Conservation (phyloP, 2,113 vertebrate genomes). For the Prochilodus magdalenae region DNA sequence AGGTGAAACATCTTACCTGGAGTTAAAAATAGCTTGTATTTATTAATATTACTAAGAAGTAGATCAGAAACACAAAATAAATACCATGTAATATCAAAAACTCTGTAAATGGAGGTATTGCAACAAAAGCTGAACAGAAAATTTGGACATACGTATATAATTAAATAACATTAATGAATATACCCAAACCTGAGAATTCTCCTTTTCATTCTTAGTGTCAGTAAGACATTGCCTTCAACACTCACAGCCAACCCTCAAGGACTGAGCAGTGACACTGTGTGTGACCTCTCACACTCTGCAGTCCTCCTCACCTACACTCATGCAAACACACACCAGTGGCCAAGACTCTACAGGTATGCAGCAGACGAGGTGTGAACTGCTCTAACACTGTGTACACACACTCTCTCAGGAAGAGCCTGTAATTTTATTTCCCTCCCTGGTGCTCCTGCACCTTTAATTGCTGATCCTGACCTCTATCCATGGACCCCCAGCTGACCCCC, state of each 20-base stretch:
- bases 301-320: not conserved
- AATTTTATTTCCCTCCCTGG: slow-evolving; percentile 52
- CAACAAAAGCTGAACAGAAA: no score
- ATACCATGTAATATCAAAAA: no score
- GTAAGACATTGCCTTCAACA: no score
- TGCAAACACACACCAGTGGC: slow-evolving; percentile 23
- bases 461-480: slow-evolving; percentile 7
- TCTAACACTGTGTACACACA: slow-evolving; percentile 8
- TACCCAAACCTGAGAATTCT: no score
- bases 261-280: not conserved
- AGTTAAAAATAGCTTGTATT: no score
- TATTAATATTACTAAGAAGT: no score
- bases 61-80: no score
- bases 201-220: no score
- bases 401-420: slow-evolving; percentile 41
- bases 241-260: not conserved
- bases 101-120: no score
- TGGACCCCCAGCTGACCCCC: slow-evolving; percentile 10
- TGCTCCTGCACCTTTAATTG: slow-evolving; percentile 43
- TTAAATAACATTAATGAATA: no score
- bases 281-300: not conserved
- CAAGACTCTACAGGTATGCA: slow-evolving; percentile 8
- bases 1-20: no score
- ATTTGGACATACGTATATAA: no score
- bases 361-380: slow-evolving; percentile 32